Percentiles rank a stretch among this genome's conserved stretches.
These are phyloP conservation scores for Euglossa dilemma DNA, from an alignment of 1,140 invertebrate genomes.

Conservation along the genomic window DNA sequence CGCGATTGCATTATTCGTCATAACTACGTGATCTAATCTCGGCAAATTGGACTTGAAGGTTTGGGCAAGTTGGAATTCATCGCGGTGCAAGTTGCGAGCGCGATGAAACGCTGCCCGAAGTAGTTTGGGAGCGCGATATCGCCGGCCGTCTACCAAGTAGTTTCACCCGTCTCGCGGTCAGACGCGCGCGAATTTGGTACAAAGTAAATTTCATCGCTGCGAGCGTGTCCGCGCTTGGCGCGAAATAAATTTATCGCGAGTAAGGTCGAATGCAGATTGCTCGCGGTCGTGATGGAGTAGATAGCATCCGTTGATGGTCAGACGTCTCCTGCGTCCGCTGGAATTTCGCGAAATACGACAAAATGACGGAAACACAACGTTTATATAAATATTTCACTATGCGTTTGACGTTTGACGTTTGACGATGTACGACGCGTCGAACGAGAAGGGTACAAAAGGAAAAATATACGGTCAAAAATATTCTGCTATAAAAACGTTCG, in stretches of 20 bases:
- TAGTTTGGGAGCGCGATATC: not conserved
- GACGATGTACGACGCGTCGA: no score
- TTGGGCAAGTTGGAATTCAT: not conserved
- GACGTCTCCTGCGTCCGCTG: not conserved
- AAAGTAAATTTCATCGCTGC: not conserved
- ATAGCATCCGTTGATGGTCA: not conserved
- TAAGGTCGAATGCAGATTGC: not conserved
- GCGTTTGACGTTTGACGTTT: no score
- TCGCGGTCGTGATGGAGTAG: not conserved
- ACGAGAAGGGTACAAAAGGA: no score
- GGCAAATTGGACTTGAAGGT: no score
- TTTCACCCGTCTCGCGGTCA: not conserved
- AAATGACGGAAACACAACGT: no score
- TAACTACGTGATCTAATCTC: not conserved
- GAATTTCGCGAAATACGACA: not conserved
- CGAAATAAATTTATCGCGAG: not conserved
- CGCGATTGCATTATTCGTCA: not conserved
- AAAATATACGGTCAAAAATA: no score
- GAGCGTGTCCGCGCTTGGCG: not conserved
- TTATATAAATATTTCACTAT: no score
- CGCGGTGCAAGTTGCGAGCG: not conserved
- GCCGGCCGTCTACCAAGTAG: not conserved
- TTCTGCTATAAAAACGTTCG: no score
- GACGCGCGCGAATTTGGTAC: not conserved
- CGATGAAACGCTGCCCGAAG: not conserved